Base-by-base conservation (phyloP, 1,140 invertebrate genomes). In the Zaprionus ghesquierei region DNA sequence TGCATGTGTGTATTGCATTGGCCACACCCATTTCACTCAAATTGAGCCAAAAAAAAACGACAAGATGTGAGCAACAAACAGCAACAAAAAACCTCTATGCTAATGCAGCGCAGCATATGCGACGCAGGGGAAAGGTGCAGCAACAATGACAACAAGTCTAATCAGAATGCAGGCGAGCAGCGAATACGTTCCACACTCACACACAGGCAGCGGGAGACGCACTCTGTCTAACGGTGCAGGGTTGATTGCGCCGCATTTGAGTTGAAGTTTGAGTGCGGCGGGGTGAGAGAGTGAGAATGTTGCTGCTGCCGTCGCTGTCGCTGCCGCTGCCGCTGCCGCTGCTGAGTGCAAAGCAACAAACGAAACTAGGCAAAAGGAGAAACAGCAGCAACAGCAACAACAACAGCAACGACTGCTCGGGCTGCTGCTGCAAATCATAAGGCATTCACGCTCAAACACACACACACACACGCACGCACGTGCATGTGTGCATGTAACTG, bases 21-120 rank as follows among this genome's bases (percentile, higher is more conserved):
- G 69, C 73, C 73, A 76, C 73, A 76, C 73, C 73, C 73, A 76
- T 76, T 76, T 58, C 50, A 76, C 73, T 75, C 73, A 75, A 66
- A 38, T 38, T n/a, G 35, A 38, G 35, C 35, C 35, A 15, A 38
- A 38, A 38, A 4, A 3, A 29, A 31, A 49, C n/a, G n/a, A 35
- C 13, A 15, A 23, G 5, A 25, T 25, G 27, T 8, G 3, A 8
- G 20, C 31, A 60, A 66, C 2, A 41, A n/a, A n/a, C n/a, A n/a
- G n/a, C n/a, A n/a, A n/a, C n/a, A n/a, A n/a, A 31, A 44, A 61
- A 38, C 49, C 46, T 29, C 69, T 76, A 76, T 76, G 73, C 73
- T 76, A 76, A 76, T 76, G 69, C 69, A 38, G 12, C 18, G 10
- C 35, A 41, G n/a, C n/a, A 41, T 44, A 29, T 59, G 38, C 23